Evolutionary conservation across 2,797 vertebrate genomes (phyloP).

Genomic region (Channallabes apus): DNA sequence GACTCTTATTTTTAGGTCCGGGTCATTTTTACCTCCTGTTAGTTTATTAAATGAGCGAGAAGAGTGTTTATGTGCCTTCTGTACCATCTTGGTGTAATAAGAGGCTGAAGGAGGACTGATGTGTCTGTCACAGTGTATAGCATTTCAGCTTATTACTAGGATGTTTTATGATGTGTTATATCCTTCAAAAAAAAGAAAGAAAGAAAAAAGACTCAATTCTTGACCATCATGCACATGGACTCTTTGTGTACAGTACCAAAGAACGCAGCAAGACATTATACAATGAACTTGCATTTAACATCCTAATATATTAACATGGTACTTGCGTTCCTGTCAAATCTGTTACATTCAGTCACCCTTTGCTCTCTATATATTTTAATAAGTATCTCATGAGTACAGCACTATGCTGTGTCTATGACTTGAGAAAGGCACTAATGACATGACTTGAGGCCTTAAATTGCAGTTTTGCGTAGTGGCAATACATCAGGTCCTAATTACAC

Average conservation of each 20-base stretch:
- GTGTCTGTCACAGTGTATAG: background rate
- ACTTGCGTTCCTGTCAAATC: constrained; percentile 50
- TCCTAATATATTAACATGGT: constrained; percentile 61
- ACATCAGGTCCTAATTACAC: constrained; percentile 69
- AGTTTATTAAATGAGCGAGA: constrained; percentile 3
- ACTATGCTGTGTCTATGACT: constrained; percentile 52
- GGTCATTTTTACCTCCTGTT: constrained; percentile 25
- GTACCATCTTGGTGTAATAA: constrained; percentile 10
- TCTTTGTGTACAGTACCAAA: background rate
- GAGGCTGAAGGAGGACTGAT: constrained; percentile 13
- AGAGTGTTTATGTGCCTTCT: constrained; percentile 4
- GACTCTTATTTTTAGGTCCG: constrained; percentile 10
- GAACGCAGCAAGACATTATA: background rate
- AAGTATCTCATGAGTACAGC: constrained; percentile 54
- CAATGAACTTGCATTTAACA: constrained; percentile 33
- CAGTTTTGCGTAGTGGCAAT: constrained; percentile 39
- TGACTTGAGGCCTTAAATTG: constrained; percentile 58
- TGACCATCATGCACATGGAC: background rate
- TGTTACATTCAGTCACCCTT: constrained; percentile 44
- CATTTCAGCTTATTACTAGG: background rate
- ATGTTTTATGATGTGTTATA: background rate
- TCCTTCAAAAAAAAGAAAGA: background rate
- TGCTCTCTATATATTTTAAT: constrained; percentile 59
- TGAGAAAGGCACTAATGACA: constrained; percentile 68
- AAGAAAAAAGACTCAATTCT: background rate